Percentiles rank a stretch among this genome's conserved stretches.
These are phyloP conservation scores for Caenorhabditis afra DNA, from an alignment of 2,888 invertebrate species.

Conservation along the genomic window DNA sequence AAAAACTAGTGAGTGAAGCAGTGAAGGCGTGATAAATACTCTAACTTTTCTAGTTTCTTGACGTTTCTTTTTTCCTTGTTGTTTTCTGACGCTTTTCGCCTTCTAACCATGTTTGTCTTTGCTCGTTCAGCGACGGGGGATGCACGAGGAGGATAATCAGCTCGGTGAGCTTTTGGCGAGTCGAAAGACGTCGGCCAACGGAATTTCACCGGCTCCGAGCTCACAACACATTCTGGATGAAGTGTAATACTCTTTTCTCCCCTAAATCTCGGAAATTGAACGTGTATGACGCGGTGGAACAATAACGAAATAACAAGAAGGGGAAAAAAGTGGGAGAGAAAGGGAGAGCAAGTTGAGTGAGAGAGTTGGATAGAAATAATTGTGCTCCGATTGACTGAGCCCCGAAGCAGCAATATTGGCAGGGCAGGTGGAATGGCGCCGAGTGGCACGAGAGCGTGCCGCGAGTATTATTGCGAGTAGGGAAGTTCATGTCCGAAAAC, in stretches of 20 bases:
- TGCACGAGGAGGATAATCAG: conserved; percentile 57
- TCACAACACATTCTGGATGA: conserved; percentile 51
- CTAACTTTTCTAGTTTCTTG: conserved; percentile 11
- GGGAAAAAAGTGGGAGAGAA: not conserved
- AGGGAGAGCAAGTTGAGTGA: not conserved
- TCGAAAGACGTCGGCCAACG: conserved; percentile 56
- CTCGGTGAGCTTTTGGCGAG: conserved; percentile 51
- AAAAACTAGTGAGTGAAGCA: conserved; percentile 52
- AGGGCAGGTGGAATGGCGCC: conserved; percentile 27
- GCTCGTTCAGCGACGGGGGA: not conserved
- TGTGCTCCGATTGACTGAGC: conserved; percentile 22
- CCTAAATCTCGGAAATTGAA: not conserved
- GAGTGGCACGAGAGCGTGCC: not conserved
- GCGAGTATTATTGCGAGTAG: conserved; percentile 2
- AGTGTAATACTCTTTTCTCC: conserved; percentile 45
- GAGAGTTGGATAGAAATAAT: conserved; percentile 25
- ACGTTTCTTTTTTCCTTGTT: conserved; percentile 3
- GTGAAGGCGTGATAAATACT: conserved; percentile 30
- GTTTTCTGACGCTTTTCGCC: conserved; percentile 2
- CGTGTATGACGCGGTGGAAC: not conserved
- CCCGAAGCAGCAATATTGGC: no score
- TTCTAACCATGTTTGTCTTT: not conserved
- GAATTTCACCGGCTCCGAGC: conserved; percentile 56
- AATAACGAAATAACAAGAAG: conserved; percentile 10
- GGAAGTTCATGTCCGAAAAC: conserved; percentile 27